These are phyloP conservation scores for Heterochromis multidens DNA, from an alignment of 2,113 vertebrate genomes.

Conservation along the genomic window DNA sequence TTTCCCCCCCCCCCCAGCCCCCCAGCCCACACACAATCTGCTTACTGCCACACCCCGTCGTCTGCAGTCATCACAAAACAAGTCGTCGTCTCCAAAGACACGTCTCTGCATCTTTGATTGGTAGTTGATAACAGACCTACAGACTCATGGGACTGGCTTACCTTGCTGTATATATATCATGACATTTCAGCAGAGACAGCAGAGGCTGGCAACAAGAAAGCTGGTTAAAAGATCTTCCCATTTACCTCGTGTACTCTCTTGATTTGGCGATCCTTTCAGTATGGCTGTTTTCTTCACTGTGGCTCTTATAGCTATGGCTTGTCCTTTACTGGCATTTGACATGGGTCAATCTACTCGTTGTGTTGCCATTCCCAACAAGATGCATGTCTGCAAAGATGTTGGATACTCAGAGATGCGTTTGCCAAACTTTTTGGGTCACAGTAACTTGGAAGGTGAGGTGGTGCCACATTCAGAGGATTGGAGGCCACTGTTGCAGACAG, in stretches of 20 bases:
- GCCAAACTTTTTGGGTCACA: slow-evolving; percentile 88
- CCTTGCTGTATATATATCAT: slow-evolving; percentile 65
- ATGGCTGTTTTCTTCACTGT: slow-evolving; percentile 55
- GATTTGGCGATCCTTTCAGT: not conserved
- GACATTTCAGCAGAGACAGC: not conserved
- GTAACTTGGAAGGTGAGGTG: slow-evolving; percentile 80
- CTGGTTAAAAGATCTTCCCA: not conserved
- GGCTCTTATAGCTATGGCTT: slow-evolving; percentile 36
- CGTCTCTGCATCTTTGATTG: slow-evolving; percentile 77
- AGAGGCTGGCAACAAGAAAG: not conserved
- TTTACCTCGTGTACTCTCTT: not conserved
- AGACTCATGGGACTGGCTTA: slow-evolving; percentile 63
- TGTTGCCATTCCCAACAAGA: slow-evolving; percentile 81
- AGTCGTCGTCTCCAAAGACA: slow-evolving; percentile 73
- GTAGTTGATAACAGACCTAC: slow-evolving; percentile 74
- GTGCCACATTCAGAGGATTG: slow-evolving; percentile 80
- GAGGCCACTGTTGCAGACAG: slow-evolving; percentile 78
- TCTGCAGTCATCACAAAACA: slow-evolving; percentile 75
- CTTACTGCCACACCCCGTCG: slow-evolving; percentile 35
- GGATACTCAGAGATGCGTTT: slow-evolving; percentile 89
- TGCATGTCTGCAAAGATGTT: slow-evolving; percentile 81
- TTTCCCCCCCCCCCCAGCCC: not conserved
- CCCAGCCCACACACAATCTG: slow-evolving; percentile 29
- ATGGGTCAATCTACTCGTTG: slow-evolving; percentile 87
- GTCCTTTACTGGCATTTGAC: slow-evolving; percentile 72